Evolutionary conservation across 1,140 invertebrate species (phyloP), one percentile per base, ranked within the genome.

Genomic region (Acromyrmex echinatior): DNA sequence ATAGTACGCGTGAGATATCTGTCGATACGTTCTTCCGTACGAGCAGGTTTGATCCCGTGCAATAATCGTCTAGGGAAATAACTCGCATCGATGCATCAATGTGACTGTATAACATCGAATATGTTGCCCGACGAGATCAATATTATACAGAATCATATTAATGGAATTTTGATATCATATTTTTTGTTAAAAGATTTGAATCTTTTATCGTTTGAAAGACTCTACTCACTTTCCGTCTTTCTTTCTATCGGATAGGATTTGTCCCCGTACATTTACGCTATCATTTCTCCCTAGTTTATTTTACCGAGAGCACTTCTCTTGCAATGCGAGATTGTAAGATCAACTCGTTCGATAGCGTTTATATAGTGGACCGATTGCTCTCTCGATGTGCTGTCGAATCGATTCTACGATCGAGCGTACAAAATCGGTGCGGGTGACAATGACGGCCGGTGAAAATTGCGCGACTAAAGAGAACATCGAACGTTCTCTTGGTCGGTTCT

Each of bases 61-160:
- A 35, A 63, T 63, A 77, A 85, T 85, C 73, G 58, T 85, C 81
- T 25, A n/a, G 81, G 81, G 81, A 85, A 78, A 85, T 85, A 85
- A 78, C 81, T 77, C 51, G 68, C 77, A n/a, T 18, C 51, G 68
- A 60, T 62, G 51, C 45, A 51, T 65, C 21, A 62, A 31, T 21
- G 35, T 39, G 70, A 45, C n/a, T 60, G 14, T 31, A 82, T 45
- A 82, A 82, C 16, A 21, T n/a, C 35, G 65, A 25, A 25, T 16
- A 39, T 18, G 18, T 81, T 56, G 1, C 35, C 31, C 18, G 25
- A 73, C 7, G 6, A 62, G 18, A 49, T 25, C 39, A 25, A 82
- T 60, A 62, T 82, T 82, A 82, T 9, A n/a, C 49, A 16, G 35
- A 60, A 21, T n/a, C 7, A 6, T 14, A 45, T 73, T n/a, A 21